These are phyloP conservation scores for Virgularia gustaviana DNA, from an alignment of 92 coral and sea anemone genomes.

Conservation along the genomic window DNA sequence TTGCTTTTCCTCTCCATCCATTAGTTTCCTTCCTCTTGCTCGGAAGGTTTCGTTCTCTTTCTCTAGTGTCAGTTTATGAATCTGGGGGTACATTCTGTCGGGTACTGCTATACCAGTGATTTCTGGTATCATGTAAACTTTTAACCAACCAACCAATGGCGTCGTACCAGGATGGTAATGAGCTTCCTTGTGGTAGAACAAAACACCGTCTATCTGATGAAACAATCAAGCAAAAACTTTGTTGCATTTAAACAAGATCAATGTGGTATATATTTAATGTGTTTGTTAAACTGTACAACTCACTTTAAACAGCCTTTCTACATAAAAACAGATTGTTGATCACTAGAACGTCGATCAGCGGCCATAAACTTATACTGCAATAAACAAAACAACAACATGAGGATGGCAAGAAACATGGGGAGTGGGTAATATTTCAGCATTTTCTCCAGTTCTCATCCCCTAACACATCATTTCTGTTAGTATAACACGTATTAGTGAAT, in stretches of 20 bases:
- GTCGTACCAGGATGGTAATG: constrained; percentile 85
- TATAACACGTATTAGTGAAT: no score
- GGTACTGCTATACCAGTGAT: constrained; percentile 69
- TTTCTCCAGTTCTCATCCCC: no score
- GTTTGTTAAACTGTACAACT: background rate
- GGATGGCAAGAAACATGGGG: background rate
- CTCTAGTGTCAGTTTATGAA: constrained; percentile 66
- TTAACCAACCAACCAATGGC: constrained; percentile 93
- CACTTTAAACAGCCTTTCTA: constrained; percentile 59
- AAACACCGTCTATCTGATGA: constrained; percentile 77
- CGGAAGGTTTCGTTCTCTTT: constrained; percentile 69
- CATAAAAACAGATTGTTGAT: constrained; percentile 48
- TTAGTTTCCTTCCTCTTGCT: constrained; percentile 38
- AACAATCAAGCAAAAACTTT: background rate
- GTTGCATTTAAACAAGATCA: no score
- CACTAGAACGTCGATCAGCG: constrained; percentile 51
- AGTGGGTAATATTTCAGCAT: no score
- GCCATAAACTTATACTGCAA: constrained; percentile 74
- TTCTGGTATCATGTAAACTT: constrained; percentile 81
- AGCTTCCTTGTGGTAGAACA: constrained; percentile 85
- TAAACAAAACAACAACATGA: background rate
- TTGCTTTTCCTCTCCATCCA: constrained; percentile 12
- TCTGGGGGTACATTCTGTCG: constrained; percentile 61
- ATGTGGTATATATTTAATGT: no score
- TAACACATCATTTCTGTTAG: no score